phyloP scores from a whole-genome alignment of 2,888 invertebrate species.

The Dryomyza anilis region DNA sequence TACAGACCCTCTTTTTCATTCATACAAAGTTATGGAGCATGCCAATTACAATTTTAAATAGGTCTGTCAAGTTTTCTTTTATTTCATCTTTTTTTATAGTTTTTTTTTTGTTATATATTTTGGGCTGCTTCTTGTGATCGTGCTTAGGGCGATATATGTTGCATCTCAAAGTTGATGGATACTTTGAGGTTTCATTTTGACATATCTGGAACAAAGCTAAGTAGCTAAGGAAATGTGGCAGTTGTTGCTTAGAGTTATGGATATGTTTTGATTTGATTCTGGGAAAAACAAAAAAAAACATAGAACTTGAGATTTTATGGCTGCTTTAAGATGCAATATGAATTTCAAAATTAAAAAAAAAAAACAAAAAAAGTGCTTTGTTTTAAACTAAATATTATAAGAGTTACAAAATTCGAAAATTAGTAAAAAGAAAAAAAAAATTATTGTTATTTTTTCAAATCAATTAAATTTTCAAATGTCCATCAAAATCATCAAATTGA shows the following conservation, averaged over 20 bases:
- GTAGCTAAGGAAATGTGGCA: constrained; percentile 5
- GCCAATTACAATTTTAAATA: constrained; percentile 54
- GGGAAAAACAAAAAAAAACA: too few relatives aligned
- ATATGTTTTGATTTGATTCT: too few relatives aligned
- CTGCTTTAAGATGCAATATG: too few relatives aligned
- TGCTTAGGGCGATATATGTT: not conserved
- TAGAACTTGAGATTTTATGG: not conserved
- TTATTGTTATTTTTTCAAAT: too few relatives aligned
- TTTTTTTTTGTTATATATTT: not conserved
- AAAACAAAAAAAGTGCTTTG: too few relatives aligned
- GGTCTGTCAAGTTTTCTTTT: constrained; percentile 47
- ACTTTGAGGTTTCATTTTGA: not conserved
- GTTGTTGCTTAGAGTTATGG: too few relatives aligned
- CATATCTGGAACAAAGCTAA: constrained; percentile 15
- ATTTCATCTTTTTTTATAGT: not conserved
- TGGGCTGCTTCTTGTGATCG: not conserved
- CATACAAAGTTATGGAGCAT: constrained; percentile 41
- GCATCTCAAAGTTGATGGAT: not conserved
- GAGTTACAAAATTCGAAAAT: too few relatives aligned
- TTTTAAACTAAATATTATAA: too few relatives aligned
- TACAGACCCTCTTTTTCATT: constrained; percentile 4
- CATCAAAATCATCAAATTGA: constrained; percentile 28
- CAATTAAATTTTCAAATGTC: not conserved
- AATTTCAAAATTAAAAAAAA: too few relatives aligned
- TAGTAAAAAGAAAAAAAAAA: too few relatives aligned